Conservation (phyloP, 2,797 vertebrate genomes). For the Eremophila alpestris region DNA sequence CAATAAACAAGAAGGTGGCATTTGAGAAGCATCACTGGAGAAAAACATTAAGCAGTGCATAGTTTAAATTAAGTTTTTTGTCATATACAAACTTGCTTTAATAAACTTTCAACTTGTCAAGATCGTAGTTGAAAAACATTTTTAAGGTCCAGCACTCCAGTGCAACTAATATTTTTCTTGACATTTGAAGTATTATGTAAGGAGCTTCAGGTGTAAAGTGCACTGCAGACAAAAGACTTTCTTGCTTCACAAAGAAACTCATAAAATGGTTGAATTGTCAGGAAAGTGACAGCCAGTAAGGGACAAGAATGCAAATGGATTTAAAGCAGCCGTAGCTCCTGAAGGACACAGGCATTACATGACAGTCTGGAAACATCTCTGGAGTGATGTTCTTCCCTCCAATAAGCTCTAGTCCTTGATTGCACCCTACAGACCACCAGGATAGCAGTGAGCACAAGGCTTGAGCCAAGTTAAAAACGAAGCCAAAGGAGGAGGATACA, state of each 20-base stretch:
- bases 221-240: background rate
- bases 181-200: conserved; percentile 24
- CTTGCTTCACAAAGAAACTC: background rate
- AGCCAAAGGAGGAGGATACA: background rate
- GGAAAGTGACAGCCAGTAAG: background rate
- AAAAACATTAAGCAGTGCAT: background rate
- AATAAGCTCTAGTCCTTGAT: background rate
- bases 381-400: background rate
- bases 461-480: background rate
- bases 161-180: conserved; percentile 5
- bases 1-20: background rate
- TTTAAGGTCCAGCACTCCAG: background rate
- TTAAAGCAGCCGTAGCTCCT: background rate
- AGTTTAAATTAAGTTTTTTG: conserved; percentile 32
- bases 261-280: conserved; percentile 44
- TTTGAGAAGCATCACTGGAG: background rate
- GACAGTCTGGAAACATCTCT: background rate
- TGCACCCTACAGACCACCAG: background rate
- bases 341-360: background rate
- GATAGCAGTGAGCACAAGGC: background rate
- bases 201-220: conserved; percentile 13
- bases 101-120: conserved; percentile 43
- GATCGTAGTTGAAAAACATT: background rate
- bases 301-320: background rate
- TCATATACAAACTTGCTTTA: conserved; percentile 1